These are phyloP conservation scores for Heliocidaris tuberculata DNA, from an alignment of 35 echinoderm and acorn worm species.

Conservation along the genomic window DNA sequence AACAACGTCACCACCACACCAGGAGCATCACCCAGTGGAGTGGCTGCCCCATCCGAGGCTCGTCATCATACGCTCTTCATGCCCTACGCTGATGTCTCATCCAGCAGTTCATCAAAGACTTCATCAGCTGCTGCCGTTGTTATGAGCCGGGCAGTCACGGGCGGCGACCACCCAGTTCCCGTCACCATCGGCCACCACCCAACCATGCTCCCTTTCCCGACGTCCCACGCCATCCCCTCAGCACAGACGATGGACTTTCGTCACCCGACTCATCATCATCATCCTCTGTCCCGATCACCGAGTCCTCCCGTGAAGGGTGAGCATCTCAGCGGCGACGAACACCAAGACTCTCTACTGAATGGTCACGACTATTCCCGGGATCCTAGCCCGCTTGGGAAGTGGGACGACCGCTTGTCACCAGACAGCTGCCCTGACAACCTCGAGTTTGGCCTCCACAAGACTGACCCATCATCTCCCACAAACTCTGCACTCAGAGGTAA, in stretches of 20 bases:
- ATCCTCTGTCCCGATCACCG: conserved; percentile 27
- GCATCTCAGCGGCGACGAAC: conserved; percentile 39
- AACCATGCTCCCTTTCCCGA: conserved; percentile 19
- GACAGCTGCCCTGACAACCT: conserved; percentile 32
- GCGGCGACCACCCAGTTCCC: neutral
- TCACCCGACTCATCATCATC: neutral
- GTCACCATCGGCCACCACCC: conserved; percentile 10
- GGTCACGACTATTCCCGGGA: conserved; percentile 39
- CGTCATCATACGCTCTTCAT: conserved; percentile 44
- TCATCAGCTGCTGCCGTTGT: conserved; percentile 38
- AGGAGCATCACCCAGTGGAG: neutral
- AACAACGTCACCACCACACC: conserved; percentile 18
- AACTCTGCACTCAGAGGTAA: conserved; percentile 37
- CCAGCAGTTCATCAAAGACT: conserved; percentile 9
- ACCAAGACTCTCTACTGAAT: neutral
- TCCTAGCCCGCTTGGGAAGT: neutral
- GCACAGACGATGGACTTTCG: conserved; percentile 33
- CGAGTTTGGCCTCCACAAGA: conserved; percentile 18
- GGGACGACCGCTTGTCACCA: conserved; percentile 26
- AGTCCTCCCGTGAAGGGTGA: conserved; percentile 22
- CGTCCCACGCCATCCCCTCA: neutral
- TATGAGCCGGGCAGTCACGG: conserved; percentile 17
- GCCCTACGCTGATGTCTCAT: conserved; percentile 18
- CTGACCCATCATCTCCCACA: neutral
- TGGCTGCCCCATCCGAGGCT: neutral